Evolutionary conservation across 2,888 invertebrate genomes (phyloP).

Genomic region (Drosophila buzzatii): DNA sequence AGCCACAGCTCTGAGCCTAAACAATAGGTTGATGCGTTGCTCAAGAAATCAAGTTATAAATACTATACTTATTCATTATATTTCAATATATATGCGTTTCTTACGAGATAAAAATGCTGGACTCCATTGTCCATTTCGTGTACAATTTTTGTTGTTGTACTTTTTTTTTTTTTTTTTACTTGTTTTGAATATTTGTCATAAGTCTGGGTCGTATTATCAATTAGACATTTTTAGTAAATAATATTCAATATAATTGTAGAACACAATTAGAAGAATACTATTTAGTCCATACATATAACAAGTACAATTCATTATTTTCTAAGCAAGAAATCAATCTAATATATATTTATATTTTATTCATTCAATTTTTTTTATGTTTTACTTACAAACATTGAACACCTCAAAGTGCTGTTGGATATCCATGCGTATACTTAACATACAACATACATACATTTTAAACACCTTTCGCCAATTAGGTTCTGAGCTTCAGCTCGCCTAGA

Average conservation of each 20-base stretch:
- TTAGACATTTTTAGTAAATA: conserved; percentile 39
- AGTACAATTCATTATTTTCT: conserved; percentile 27
- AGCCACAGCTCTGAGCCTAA: conserved; percentile 1
- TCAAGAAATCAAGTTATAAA: conserved; percentile 12
- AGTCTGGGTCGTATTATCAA: conserved; percentile 43
- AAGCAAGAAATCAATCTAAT: conserved; percentile 38
- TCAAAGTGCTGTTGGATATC: conserved; percentile 51
- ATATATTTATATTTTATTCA: conserved; percentile 8
- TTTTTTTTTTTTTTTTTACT: neutral
- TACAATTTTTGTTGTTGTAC: conserved; percentile 9
- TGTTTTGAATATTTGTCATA: conserved; percentile 44
- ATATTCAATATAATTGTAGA: conserved; percentile 35
- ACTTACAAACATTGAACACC: conserved; percentile 42
- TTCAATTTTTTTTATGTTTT: neutral
- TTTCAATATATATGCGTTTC: conserved; percentile 46
- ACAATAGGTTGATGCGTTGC: conserved; percentile 6
- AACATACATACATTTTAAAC: conserved; percentile 26
- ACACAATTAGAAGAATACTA: conserved; percentile 35
- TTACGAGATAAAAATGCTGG: conserved; percentile 47
- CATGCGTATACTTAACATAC: conserved; percentile 44
- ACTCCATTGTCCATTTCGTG: conserved; percentile 31
- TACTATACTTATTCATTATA: conserved; percentile 19
- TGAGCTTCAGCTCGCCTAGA: conserved; percentile 5
- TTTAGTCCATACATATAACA: conserved; percentile 37
- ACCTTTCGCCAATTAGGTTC: conserved; percentile 8